A percentile compares a stretch with the other conserved stretches of the same genome.
These are phyloP conservation scores for Thryonomys swinderianus DNA, from an alignment of 2,113 vertebrate genomes.

Conservation along the genomic window DNA sequence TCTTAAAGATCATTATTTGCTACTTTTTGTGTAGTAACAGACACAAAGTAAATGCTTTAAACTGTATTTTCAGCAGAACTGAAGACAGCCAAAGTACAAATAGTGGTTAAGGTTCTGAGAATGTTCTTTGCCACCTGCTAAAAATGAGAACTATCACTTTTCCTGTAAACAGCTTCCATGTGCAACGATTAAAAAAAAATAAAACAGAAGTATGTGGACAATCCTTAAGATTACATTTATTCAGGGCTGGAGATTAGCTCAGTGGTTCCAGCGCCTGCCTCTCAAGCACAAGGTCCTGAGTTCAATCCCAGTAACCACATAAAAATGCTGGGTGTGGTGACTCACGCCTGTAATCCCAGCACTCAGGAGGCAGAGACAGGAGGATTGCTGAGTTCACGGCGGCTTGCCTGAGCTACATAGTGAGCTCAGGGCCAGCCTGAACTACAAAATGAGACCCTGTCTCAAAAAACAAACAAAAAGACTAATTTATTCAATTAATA, in stretches of 20 bases:
- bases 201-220: not conserved
- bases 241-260: too few relatives aligned
- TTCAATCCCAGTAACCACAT: too few relatives aligned
- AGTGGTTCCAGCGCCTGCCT: too few relatives aligned
- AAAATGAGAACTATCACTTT: not conserved
- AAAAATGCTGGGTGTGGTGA: too few relatives aligned
- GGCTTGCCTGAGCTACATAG: too few relatives aligned
- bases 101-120: not conserved
- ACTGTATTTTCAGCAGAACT: not conserved
- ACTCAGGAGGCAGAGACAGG: too few relatives aligned
- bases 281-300: too few relatives aligned
- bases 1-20: not conserved
- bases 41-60: not conserved
- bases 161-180: not conserved
- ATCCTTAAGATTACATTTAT: not conserved
- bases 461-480: too few relatives aligned
- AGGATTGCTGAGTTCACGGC: too few relatives aligned
- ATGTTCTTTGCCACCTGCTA: not conserved
- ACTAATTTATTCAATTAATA: not conserved
- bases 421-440: too few relatives aligned
- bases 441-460: too few relatives aligned
- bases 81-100: constrained; percentile 6
- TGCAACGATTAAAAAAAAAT: not conserved
- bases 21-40: not conserved
- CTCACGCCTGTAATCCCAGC: too few relatives aligned